phyloP scores from a whole-genome alignment of 2,888 invertebrate species.

The Pyrgus malvae region DNA sequence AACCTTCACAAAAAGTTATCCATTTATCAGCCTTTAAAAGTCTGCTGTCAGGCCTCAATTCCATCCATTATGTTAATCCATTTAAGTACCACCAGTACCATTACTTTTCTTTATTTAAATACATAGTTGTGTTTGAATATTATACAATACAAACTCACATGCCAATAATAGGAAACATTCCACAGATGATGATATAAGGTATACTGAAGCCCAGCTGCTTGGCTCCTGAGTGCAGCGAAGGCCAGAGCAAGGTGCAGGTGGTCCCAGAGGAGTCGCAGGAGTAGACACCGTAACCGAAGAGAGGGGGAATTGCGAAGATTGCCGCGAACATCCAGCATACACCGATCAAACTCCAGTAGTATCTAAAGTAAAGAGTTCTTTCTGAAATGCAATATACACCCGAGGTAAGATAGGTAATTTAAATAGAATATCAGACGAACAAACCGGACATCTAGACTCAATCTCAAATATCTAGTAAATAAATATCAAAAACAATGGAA shows the following conservation, averaged over 20 bases:
- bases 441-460: too few species aligned
- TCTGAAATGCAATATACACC: slow-evolving; percentile 52
- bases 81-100: too few species aligned
- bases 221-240: slow-evolving; percentile 56
- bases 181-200: slow-evolving; percentile 67
- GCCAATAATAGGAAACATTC: slow-evolving; percentile 63
- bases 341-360: slow-evolving; percentile 69
- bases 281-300: slow-evolving; percentile 74
- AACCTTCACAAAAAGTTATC: too few species aligned
- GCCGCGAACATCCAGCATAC: slow-evolving; percentile 67
- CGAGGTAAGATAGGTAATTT: slow-evolving; percentile 4
- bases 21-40: too few species aligned
- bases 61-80: too few species aligned
- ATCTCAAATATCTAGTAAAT: too few species aligned
- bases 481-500: too few species aligned
- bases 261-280: slow-evolving; percentile 77
- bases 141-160: slow-evolving; percentile 72
- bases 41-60: too few species aligned
- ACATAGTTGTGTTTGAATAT: too few species aligned
- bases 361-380: slow-evolving; percentile 60
- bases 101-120: too few species aligned
- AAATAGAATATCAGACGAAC: neutral
- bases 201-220: slow-evolving; percentile 69
- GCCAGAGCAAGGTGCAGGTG: slow-evolving; percentile 73
- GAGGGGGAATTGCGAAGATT: slow-evolving; percentile 70